Percentiles rank a stretch among this genome's conserved stretches.
phyloP scores from a whole-genome alignment of 1,140 invertebrate species.

The Caenorhabditis inopinata region DNA sequence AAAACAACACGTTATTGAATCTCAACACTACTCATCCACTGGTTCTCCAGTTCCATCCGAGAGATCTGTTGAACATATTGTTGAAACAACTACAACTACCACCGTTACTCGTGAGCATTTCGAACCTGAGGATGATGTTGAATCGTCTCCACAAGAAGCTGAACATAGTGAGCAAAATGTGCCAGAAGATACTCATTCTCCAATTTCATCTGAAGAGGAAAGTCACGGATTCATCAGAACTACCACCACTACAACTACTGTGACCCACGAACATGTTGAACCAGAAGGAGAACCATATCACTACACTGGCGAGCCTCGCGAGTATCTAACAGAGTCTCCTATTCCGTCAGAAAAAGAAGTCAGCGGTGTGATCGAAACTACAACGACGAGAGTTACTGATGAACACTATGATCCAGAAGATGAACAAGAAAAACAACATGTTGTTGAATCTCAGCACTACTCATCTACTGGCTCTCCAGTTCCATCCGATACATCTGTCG shows the following conservation, averaged over 20 bases:
- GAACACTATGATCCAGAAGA: slow-evolving; percentile 27
- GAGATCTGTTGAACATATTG: not conserved
- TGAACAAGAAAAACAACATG: not conserved
- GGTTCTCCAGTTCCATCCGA: slow-evolving; percentile 3
- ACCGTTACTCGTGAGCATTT: not conserved
- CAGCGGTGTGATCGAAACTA: not conserved
- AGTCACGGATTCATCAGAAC: not conserved
- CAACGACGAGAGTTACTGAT: not conserved
- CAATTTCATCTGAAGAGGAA: not conserved
- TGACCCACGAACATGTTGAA: not conserved
- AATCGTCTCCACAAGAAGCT: not conserved
- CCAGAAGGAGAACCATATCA: not conserved
- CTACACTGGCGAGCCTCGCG: no score
- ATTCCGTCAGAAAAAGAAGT: not conserved
- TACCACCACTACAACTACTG: not conserved
- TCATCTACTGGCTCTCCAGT: not conserved
- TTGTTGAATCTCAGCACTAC: not conserved
- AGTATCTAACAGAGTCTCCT: not conserved
- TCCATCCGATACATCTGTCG: slow-evolving; percentile 3
- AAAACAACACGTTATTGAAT: not conserved
- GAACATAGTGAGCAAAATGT: not conserved
- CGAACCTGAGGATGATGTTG: not conserved
- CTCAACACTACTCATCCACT: not conserved
- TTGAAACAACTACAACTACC: not conserved
- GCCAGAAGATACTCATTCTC: no score